Evolutionary conservation across 2,113 vertebrate genomes (phyloP).

Genomic region (Sylvilagus bachmani): DNA sequence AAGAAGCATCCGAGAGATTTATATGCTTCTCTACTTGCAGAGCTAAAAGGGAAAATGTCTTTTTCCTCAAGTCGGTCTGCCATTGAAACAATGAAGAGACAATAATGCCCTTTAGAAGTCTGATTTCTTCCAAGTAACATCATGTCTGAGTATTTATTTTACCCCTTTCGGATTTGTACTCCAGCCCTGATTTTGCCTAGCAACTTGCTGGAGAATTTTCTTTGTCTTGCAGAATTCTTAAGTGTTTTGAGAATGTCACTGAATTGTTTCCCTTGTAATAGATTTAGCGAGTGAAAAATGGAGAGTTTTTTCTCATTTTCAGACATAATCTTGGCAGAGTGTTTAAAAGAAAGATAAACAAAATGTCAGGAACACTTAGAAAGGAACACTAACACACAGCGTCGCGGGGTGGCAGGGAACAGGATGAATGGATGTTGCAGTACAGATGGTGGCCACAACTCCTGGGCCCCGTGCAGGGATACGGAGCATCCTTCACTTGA

Average conservation of each 20-base stretch:
- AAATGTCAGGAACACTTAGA: conserved; percentile 68
- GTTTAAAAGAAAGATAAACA: conserved; percentile 74
- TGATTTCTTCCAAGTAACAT: not conserved
- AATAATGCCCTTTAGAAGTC: not conserved
- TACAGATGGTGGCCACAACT: not conserved
- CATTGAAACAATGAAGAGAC: not conserved
- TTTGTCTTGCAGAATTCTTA: conserved; percentile 8
- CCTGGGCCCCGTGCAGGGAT: accelerated
- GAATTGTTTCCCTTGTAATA: conserved; percentile 45
- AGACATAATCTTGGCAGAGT: conserved; percentile 72
- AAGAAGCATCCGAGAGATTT: not conserved
- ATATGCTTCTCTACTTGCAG: not conserved
- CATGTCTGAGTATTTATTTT: not conserved
- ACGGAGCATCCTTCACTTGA: not conserved
- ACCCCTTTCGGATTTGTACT: not conserved
- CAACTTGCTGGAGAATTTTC: not conserved
- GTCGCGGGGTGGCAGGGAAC: not conserved
- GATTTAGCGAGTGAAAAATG: conserved; percentile 53
- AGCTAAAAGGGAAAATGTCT: not conserved
- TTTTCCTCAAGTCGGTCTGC: not conserved
- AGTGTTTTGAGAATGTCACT: conserved; percentile 37
- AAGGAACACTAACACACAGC: conserved; percentile 19
- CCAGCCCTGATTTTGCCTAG: not conserved
- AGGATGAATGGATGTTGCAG: not conserved
- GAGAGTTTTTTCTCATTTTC: not conserved